Percentiles rank a stretch among this genome's conserved stretches.
Conservation (phyloP, 2,888 invertebrate genomes). For the Alitta virens region DNA sequence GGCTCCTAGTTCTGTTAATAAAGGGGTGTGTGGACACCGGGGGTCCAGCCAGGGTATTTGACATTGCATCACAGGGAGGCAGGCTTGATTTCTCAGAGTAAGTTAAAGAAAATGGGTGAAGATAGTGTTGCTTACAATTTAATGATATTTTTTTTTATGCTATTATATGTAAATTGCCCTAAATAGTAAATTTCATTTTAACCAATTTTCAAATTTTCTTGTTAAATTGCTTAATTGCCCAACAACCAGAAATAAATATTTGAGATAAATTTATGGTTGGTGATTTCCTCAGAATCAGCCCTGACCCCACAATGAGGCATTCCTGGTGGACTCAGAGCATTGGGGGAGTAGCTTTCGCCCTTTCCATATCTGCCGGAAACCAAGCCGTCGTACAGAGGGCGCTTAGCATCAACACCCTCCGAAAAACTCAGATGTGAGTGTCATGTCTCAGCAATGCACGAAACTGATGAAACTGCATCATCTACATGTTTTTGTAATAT, state of each 20-base stretch:
- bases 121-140: no score
- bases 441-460: no score
- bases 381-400: slow-evolving; percentile 64
- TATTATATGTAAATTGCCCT: no score
- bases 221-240: no score
- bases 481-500: no score
- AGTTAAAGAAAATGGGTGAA: no score
- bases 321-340: slow-evolving; percentile 80
- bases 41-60: slow-evolving; percentile 41
- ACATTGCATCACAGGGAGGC: slow-evolving; percentile 35
- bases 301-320: slow-evolving; percentile 78
- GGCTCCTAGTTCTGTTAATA: slow-evolving; percentile 47
- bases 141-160: no score
- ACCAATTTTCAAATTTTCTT: no score
- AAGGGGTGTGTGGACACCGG: slow-evolving; percentile 45
- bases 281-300: slow-evolving; percentile 61
- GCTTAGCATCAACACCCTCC: slow-evolving; percentile 18
- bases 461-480: no score
- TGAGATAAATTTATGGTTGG: no score
- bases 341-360: slow-evolving; percentile 89
- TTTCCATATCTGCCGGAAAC: slow-evolving; percentile 86
- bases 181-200: no score
- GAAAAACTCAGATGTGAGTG: slow-evolving; percentile 24
- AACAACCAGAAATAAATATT: no score
- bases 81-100: slow-evolving; percentile 45